These are phyloP conservation scores for Mallotus villosus DNA, from an alignment of 2,797 vertebrate species.

Conservation along the genomic window DNA sequence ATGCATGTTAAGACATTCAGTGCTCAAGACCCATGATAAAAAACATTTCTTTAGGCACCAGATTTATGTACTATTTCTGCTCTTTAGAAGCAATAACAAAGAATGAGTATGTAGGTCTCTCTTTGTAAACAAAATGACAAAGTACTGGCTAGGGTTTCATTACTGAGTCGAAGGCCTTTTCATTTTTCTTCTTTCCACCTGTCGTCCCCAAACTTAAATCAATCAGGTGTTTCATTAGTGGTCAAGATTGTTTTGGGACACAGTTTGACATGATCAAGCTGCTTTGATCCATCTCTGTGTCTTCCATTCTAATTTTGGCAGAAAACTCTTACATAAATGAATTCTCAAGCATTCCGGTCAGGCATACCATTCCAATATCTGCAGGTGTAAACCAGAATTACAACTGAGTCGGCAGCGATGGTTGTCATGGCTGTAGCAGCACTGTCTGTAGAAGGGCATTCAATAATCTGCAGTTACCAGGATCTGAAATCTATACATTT, in stretches of 20 bases:
- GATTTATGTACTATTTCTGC: constrained; percentile 10
- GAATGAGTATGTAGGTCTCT: background rate
- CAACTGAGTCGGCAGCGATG: constrained; percentile 22
- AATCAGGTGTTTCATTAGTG: constrained; percentile 2
- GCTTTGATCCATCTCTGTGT: constrained; percentile 5
- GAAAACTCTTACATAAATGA: constrained; percentile 29
- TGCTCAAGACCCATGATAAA: background rate
- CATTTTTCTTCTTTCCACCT: background rate
- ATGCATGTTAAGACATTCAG: background rate
- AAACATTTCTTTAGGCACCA: constrained; percentile 36
- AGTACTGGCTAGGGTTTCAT: background rate
- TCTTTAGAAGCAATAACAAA: background rate
- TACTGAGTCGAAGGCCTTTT: constrained; percentile 10
- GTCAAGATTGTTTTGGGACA: constrained; percentile 21
- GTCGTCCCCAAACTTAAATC: background rate
- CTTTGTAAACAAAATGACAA: background rate
- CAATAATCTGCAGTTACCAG: constrained; percentile 1
- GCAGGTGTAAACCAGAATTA: constrained; percentile 32
- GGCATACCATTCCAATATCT: constrained; percentile 10
- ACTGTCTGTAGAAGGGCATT: constrained; percentile 15
- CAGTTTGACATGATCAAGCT: constrained; percentile 24
- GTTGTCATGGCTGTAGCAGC: constrained; percentile 44
- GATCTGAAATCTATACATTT: background rate
- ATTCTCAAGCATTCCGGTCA: constrained; percentile 14
- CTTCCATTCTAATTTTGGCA: constrained; percentile 45